These are phyloP conservation scores for Gymnopithys bicolor DNA, from an alignment of 2,797 vertebrate genomes.

Conservation along the genomic window DNA sequence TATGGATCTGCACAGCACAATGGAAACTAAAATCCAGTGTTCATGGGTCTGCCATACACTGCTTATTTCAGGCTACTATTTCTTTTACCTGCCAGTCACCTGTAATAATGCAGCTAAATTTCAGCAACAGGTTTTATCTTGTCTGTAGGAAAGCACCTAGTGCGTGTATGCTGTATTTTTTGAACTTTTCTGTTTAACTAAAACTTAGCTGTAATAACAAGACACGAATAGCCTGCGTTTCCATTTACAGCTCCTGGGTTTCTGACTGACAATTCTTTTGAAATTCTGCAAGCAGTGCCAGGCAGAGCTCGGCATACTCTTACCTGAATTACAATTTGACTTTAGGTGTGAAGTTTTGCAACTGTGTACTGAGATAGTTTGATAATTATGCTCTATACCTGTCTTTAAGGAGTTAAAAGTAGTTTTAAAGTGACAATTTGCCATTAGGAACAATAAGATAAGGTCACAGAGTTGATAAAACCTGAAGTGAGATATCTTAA, in stretches of 20 bases:
- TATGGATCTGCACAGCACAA: not conserved
- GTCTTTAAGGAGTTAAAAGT: not conserved
- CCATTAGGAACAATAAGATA: not conserved
- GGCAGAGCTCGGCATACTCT: not conserved
- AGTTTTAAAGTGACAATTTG: not conserved
- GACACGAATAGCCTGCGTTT: accelerated
- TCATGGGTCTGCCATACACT: not conserved
- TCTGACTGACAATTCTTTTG: not conserved
- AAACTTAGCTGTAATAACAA: not conserved
- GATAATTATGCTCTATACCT: not conserved
- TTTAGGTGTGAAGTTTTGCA: not conserved
- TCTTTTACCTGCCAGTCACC: not conserved
- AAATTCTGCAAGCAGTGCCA: not conserved
- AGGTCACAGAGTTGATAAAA: not conserved
- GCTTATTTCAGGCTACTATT: not conserved
- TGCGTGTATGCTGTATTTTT: not conserved
- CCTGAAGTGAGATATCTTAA: not conserved
- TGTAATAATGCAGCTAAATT: not conserved
- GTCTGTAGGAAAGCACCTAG: not conserved
- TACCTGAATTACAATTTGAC: not conserved
- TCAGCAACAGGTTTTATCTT: not conserved
- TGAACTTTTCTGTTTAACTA: not conserved
- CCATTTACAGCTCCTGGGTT: not conserved
- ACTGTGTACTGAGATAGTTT: not conserved
- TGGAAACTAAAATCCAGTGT: not conserved